phyloP scores from a whole-genome alignment of 2,113 vertebrate species.

The Glaucomys volans region DNA sequence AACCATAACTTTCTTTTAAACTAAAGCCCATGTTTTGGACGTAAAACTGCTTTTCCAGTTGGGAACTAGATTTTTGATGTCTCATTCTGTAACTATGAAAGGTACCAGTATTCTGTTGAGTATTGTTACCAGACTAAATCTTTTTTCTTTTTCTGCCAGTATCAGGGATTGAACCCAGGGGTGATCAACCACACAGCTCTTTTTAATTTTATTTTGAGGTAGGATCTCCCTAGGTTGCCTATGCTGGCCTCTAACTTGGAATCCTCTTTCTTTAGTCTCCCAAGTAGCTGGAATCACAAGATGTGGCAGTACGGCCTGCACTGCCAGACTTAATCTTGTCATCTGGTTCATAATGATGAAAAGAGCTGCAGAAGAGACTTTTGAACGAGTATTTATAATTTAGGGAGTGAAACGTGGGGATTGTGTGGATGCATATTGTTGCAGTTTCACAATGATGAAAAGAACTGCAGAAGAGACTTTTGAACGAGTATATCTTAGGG shows the following conservation, averaged over 20 bases:
- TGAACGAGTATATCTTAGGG: background rate
- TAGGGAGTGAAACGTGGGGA: no score
- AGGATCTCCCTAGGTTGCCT: no score
- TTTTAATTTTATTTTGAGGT: no score
- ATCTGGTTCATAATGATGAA: background rate
- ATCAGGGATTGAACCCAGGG: no score
- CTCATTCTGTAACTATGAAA: constrained; percentile 43
- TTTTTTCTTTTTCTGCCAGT: background rate
- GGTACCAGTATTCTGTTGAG: background rate
- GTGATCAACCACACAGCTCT: no score
- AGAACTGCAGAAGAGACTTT: background rate
- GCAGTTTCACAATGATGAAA: constrained; percentile 20
- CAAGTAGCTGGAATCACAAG: no score
- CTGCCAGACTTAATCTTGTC: background rate
- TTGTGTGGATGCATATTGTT: background rate
- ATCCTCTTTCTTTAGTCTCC: no score
- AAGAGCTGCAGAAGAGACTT: background rate
- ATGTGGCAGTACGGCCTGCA: no score
- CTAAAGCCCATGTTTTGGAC: background rate
- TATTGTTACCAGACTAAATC: background rate
- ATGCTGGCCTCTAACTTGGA: no score
- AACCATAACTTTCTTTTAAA: constrained; percentile 11
- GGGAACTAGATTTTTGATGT: constrained; percentile 13
- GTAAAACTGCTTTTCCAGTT: background rate
- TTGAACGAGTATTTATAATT: background rate